Evolutionary conservation across 2,888 invertebrate species (phyloP).

Genomic region (Cactoblastis cactorum): DNA sequence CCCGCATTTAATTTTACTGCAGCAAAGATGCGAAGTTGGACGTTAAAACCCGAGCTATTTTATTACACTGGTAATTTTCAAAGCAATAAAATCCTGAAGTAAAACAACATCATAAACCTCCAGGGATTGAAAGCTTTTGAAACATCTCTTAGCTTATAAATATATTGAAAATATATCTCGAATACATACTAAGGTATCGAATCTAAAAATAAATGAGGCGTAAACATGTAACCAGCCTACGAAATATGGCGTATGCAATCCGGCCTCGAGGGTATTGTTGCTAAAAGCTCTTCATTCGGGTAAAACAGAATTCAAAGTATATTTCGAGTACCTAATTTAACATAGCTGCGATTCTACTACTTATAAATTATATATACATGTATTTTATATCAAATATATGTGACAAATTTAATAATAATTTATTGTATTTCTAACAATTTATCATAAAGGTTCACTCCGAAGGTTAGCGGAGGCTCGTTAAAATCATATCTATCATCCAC

Average conservation of each 20-base stretch:
- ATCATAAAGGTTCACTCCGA: not conserved
- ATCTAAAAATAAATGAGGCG: conserved; percentile 20
- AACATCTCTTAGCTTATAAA: not conserved
- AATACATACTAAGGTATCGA: not conserved
- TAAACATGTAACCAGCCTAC: not conserved
- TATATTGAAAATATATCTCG: not conserved
- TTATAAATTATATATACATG: not conserved
- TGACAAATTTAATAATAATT: not conserved
- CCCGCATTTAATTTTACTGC: too few species aligned
- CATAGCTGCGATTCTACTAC: not conserved
- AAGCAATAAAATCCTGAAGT: too few species aligned
- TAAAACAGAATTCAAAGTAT: not conserved
- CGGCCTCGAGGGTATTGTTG: not conserved
- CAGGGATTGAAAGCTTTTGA: too few species aligned
- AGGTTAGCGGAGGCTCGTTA: conserved; percentile 30
- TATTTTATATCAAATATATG: not conserved
- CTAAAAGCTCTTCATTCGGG: not conserved
- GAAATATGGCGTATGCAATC: not conserved
- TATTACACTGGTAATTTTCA: too few species aligned
- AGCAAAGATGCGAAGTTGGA: too few species aligned
- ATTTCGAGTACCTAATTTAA: not conserved
- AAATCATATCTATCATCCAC: conserved; percentile 37
- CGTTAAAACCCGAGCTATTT: too few species aligned
- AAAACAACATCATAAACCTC: too few species aligned
- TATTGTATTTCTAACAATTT: not conserved